A percentile compares a stretch with the other conserved stretches of the same genome.
Conservation (phyloP, 2,113 vertebrate species). For the Spea bombifrons region DNA sequence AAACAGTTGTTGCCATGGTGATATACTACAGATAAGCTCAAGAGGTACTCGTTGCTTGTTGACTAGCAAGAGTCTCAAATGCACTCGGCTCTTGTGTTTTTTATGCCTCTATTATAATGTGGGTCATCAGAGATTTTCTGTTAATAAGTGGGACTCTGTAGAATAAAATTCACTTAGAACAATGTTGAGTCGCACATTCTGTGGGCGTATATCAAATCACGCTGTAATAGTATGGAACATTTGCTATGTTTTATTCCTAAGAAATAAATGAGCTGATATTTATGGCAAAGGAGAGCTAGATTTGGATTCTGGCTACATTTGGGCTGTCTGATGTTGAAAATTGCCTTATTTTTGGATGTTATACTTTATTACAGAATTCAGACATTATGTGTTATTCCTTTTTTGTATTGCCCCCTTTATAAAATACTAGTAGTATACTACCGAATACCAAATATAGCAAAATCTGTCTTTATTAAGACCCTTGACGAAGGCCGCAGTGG, state of each 20-base stretch:
- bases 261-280: no score
- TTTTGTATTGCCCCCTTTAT: not conserved
- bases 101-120: conserved; percentile 3
- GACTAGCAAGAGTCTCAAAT: conserved; percentile 18
- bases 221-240: no score
- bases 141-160: not conserved
- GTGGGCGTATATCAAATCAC: not conserved
- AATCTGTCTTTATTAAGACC: no score
- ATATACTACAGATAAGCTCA: conserved; percentile 10
- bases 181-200: not conserved
- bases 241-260: no score
- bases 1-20: conserved; percentile 36
- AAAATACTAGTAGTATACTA: no score
- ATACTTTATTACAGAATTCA: not conserved
- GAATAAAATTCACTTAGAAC: not conserved
- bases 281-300: no score
- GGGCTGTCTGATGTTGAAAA: no score
- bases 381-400: not conserved
- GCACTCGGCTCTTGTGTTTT: not conserved
- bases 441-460: no score
- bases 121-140: conserved; percentile 12
- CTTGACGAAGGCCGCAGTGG: no score
- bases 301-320: no score
- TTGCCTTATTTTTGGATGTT: no score
- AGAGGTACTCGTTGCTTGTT: conserved; percentile 13